These are phyloP conservation scores for Balaenoptera acutorostrata DNA, from an alignment of 2,113 vertebrate species.

Conservation along the genomic window DNA sequence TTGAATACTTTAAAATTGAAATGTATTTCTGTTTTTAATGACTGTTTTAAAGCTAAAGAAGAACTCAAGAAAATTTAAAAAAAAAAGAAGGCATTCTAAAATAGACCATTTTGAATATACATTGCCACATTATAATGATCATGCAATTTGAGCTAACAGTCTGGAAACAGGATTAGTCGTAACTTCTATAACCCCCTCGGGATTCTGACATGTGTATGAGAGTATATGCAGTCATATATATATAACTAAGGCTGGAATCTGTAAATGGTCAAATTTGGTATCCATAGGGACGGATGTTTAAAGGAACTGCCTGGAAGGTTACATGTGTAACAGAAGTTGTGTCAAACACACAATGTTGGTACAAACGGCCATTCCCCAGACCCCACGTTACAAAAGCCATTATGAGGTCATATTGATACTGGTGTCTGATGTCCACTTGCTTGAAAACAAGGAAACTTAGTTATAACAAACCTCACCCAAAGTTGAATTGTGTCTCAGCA, in stretches of 20 bases:
- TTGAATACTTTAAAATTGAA: conserved; percentile 23
- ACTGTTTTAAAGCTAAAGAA: neutral
- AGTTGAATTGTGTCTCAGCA: neutral
- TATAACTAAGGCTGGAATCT: neutral
- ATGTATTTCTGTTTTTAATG: neutral
- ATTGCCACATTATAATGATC: neutral
- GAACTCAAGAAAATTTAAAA: neutral
- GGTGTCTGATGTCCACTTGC: neutral
- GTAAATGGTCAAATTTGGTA: neutral
- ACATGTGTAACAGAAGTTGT: neutral
- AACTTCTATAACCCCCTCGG: neutral
- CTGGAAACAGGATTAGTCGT: neutral
- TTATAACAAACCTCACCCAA: neutral
- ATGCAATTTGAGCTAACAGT: neutral
- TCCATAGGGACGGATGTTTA: conserved; percentile 13
- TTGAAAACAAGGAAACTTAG: neutral
- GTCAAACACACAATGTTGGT: neutral
- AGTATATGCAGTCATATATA: neutral
- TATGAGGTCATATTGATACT: neutral
- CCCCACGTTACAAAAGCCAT: neutral
- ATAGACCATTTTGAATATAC: neutral
- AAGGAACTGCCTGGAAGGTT: neutral
- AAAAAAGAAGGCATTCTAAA: neutral
- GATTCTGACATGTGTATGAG: neutral
- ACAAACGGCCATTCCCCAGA: neutral